phyloP scores from a whole-genome alignment of 2,888 invertebrate species.

The Rhopalosiphum nymphaeae region DNA sequence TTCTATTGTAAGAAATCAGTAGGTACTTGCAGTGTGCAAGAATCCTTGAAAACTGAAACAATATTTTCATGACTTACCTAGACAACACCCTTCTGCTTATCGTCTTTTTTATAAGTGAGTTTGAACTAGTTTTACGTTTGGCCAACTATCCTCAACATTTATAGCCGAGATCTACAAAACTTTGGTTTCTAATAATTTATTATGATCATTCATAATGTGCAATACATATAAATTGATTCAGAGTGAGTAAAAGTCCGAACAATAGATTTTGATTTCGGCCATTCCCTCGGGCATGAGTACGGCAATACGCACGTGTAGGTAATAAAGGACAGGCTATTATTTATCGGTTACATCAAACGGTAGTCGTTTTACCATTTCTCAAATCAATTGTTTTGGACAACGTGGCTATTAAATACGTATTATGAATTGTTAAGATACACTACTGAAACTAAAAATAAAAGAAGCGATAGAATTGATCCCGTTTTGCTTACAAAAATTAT shows the following conservation, averaged over 20 bases:
- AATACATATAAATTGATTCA: neutral
- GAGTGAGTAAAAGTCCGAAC: slow-evolving; percentile 7
- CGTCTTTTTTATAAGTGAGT: no score
- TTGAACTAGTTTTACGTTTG: neutral
- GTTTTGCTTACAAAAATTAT: neutral
- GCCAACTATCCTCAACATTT: neutral
- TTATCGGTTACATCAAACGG: slow-evolving; percentile 31
- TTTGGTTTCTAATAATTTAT: neutral
- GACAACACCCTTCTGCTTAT: neutral
- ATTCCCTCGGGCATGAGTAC: neutral
- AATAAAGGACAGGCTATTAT: slow-evolving; percentile 17
- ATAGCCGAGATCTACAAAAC: neutral
- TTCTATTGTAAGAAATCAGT: neutral
- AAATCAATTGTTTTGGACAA: neutral
- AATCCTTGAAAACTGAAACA: slow-evolving; percentile 16
- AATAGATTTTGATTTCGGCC: neutral
- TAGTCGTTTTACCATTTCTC: slow-evolving; percentile 21
- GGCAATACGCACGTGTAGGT: neutral
- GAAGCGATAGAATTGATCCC: neutral
- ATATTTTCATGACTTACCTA: neutral
- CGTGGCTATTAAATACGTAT: neutral
- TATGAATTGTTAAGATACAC: neutral
- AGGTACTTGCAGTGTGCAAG: neutral
- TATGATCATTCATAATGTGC: neutral
- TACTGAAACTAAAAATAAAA: neutral